Evolutionary conservation across 2,888 invertebrate species (phyloP).

Genomic region (Plusia festucae): DNA sequence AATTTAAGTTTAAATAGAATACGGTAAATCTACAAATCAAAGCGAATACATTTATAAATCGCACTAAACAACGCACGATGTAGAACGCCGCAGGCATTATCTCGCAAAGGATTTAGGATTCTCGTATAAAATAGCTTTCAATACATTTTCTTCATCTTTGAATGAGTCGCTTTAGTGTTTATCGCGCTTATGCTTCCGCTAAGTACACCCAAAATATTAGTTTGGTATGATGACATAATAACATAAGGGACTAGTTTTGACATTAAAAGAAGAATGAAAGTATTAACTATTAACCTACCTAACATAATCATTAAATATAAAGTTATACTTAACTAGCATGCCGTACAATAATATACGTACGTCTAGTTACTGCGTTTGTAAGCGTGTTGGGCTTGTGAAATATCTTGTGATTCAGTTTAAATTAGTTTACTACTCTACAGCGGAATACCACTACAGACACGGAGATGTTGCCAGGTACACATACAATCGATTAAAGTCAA

Average conservation of each 20-base stretch:
- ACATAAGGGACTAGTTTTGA: not conserved
- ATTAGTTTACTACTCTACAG: constrained; percentile 67
- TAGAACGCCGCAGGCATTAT: not conserved
- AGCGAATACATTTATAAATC: not conserved
- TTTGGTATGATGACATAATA: not conserved
- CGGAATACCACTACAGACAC: constrained; percentile 62
- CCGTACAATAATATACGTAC: constrained; percentile 45
- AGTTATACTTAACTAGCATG: constrained; percentile 39
- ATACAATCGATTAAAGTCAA: too few species aligned
- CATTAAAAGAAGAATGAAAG: not conserved
- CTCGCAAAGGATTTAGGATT: too few species aligned
- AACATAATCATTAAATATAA: not conserved
- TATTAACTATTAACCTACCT: not conserved
- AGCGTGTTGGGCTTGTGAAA: constrained; percentile 72
- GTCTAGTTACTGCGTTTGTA: constrained; percentile 64
- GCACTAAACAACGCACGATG: not conserved
- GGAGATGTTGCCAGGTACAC: constrained; percentile 83
- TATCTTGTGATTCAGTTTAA: constrained; percentile 61
- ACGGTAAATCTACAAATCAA: not conserved
- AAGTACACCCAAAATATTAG: constrained; percentile 20
- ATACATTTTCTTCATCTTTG: not conserved
- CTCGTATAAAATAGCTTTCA: not conserved
- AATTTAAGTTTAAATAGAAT: not conserved
- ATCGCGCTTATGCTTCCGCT: constrained; percentile 18
- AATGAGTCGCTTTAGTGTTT: not conserved